Evolutionary conservation across 2,113 vertebrate genomes (phyloP).

Genomic region (Piaya cayana): DNA sequence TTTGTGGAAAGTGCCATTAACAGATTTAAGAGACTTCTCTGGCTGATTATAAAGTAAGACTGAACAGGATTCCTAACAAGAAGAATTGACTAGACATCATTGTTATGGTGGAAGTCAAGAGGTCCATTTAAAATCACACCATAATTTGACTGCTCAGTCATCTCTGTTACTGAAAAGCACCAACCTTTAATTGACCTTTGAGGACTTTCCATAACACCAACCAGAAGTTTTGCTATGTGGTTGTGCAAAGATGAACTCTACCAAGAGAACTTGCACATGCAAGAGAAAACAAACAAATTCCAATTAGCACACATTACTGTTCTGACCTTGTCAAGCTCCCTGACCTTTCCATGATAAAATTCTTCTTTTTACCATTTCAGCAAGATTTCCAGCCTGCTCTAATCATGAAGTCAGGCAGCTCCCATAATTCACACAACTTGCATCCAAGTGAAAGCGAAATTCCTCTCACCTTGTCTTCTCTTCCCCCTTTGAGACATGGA

Average conservation of each 20-base stretch:
- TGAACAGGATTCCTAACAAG: neutral
- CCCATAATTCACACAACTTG: neutral
- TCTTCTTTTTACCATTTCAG: neutral
- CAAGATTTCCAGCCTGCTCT: neutral
- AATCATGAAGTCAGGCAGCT: neutral
- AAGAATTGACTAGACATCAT: neutral
- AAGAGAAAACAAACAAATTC: neutral
- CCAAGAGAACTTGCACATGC: neutral
- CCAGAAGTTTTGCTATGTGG: neutral
- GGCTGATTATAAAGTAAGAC: neutral
- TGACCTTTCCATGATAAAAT: neutral
- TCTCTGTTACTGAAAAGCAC: neutral
- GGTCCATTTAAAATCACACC: neutral
- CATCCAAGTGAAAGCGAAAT: neutral
- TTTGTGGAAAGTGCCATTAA: neutral
- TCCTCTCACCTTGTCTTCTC: neutral
- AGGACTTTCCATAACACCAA: neutral
- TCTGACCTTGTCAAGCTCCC: neutral
- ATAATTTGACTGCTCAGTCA: neutral
- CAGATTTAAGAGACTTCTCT: neutral
- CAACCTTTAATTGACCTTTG: neutral
- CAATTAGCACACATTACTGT: neutral
- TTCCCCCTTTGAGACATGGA: neutral
- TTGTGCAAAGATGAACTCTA: neutral
- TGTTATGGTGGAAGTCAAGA: neutral